Conservation (phyloP, 2,113 vertebrate species). For the Hippocampus comes region DNA sequence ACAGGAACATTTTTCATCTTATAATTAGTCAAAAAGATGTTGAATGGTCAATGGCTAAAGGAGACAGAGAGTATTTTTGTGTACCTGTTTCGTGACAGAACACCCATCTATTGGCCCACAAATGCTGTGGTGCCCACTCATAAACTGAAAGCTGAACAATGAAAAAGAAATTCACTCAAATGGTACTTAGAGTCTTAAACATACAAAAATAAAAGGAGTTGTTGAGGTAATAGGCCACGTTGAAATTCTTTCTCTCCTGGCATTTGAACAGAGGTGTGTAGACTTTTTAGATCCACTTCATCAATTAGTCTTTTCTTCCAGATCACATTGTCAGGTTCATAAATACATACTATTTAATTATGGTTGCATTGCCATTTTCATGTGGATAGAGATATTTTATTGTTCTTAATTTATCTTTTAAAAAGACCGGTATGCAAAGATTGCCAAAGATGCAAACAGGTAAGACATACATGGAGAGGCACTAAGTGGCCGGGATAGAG, state of each 20-base stretch:
- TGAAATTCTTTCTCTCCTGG: too few relatives aligned
- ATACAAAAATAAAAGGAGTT: too few relatives aligned
- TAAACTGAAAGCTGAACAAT: too few relatives aligned
- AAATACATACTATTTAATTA: too few relatives aligned
- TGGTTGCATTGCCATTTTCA: neutral
- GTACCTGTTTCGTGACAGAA: constrained; percentile 9
- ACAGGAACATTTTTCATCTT: constrained; percentile 18
- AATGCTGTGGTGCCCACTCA: constrained; percentile 15
- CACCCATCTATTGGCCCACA: constrained; percentile 12
- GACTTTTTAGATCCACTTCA: too few relatives aligned
- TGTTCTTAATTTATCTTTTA: neutral
- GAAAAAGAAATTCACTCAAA: too few relatives aligned
- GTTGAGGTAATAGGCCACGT: too few relatives aligned
- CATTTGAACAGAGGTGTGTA: too few relatives aligned
- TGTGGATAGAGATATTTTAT: neutral
- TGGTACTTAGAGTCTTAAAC: too few relatives aligned
- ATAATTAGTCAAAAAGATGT: constrained; percentile 34
- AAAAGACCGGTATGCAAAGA: neutral
- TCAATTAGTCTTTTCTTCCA: too few relatives aligned
- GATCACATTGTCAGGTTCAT: too few relatives aligned
- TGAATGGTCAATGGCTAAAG: constrained; percentile 17
- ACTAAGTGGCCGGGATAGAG: neutral
- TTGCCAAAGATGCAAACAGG: neutral
- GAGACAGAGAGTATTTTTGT: neutral
- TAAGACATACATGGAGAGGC: neutral